A percentile compares a stretch with the other conserved stretches of the same genome.
These are phyloP conservation scores for Harlomillsia oculata DNA, from an alignment of 1,140 invertebrate genomes.

Conservation along the genomic window DNA sequence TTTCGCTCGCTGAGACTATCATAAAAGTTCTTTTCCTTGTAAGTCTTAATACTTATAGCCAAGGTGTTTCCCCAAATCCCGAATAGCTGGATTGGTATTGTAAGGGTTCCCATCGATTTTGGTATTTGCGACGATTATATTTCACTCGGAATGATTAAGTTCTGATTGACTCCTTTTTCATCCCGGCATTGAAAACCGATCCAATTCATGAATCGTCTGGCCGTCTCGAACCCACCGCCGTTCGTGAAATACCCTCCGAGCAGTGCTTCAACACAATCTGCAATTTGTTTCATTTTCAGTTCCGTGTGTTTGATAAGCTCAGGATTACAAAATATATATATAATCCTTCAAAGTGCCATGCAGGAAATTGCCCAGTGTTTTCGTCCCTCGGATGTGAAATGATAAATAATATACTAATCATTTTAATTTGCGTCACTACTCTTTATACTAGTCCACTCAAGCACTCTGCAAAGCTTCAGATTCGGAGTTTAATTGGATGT, in stretches of 20 bases:
- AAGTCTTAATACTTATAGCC: slow-evolving; percentile 19
- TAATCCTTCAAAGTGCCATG: too few relatives aligned
- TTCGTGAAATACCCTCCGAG: slow-evolving; percentile 28
- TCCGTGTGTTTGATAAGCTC: slow-evolving; percentile 10
- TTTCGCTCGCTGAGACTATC: too few relatives aligned
- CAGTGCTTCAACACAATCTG: slow-evolving; percentile 31
- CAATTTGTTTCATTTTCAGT: slow-evolving; percentile 21
- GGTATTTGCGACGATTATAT: neutral
- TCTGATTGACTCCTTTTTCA: neutral
- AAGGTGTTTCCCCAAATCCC: slow-evolving; percentile 8
- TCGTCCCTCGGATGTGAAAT: too few relatives aligned
- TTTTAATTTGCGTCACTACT: too few relatives aligned
- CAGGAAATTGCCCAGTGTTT: too few relatives aligned
- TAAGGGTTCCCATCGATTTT: neutral
- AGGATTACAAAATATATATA: too few relatives aligned
- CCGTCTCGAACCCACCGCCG: slow-evolving; percentile 14
- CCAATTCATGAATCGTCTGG: slow-evolving; percentile 21
- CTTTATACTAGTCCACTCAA: too few relatives aligned
- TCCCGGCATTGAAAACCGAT: slow-evolving; percentile 12
- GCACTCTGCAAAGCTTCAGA: too few relatives aligned
- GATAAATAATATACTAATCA: too few relatives aligned
- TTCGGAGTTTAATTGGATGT: too few relatives aligned
- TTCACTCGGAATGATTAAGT: too few relatives aligned
- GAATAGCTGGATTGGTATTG: neutral
- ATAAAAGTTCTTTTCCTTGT: too few relatives aligned